Conservation (phyloP, 2,888 invertebrate species). For the Prenolepis imparis region DNA sequence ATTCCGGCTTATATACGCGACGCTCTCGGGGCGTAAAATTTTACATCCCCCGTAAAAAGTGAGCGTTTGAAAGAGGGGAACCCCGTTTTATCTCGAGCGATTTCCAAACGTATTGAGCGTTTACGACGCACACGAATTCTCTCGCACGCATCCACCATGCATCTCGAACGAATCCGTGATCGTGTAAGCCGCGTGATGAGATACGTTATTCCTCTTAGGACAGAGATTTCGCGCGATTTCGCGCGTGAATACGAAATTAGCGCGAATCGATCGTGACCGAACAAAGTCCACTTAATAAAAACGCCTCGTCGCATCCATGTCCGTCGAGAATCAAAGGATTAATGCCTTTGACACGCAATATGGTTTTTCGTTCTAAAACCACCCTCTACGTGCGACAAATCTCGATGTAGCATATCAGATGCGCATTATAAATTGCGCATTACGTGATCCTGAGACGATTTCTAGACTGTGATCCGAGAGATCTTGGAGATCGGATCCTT, state of each 20-base stretch:
- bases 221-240: too few relatives aligned
- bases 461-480: background rate
- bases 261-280: constrained; percentile 20
- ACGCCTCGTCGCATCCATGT: constrained; percentile 6
- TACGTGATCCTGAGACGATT: constrained; percentile 9
- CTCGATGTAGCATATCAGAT: constrained; percentile 53
- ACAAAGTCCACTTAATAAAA: constrained; percentile 11
- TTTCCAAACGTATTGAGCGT: constrained; percentile 30
- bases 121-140: constrained; percentile 13
- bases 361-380: constrained; percentile 30
- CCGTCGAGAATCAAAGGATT: constrained; percentile 26
- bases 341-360: constrained; percentile 43
- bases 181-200: constrained; percentile 9
- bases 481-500: constrained; percentile 23
- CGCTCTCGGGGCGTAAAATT: constrained; percentile 31
- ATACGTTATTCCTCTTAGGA: background rate
- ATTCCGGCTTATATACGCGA: background rate
- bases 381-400: constrained; percentile 70
- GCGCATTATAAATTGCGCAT: constrained; percentile 1
- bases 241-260: constrained; percentile 26
- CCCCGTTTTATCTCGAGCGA: constrained; percentile 11
- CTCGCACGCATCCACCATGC: background rate
- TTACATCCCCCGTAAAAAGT: constrained; percentile 30
- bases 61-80: background rate
- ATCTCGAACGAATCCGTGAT: constrained; percentile 8